Conservation (phyloP, 2,797 vertebrate genomes). For the Cuculus canorus region DNA sequence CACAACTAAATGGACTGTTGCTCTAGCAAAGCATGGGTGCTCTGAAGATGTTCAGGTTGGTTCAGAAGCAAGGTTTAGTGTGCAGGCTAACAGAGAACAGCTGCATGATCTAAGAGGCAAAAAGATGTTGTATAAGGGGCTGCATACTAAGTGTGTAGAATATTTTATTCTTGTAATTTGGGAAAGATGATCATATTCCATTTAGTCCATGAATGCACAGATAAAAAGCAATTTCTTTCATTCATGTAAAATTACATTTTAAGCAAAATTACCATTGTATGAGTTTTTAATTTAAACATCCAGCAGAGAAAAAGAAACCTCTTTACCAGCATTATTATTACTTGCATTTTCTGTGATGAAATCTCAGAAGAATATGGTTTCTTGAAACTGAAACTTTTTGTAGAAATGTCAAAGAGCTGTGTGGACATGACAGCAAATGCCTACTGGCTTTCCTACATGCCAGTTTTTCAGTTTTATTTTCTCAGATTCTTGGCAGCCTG, state of each 20-base stretch:
- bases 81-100: not conserved
- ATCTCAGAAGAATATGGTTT: not conserved
- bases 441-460: not conserved
- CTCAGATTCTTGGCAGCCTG: not conserved
- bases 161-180: not conserved
- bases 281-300: not conserved
- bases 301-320: not conserved
- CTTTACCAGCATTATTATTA: not conserved
- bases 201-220: not conserved
- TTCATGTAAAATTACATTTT: not conserved
- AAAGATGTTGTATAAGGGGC: not conserved
- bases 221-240: not conserved
- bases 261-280: not conserved
- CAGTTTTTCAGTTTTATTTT: not conserved
- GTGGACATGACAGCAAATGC: not conserved
- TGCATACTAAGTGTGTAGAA: not conserved
- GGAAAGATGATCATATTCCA: not conserved
- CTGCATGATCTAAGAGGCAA: rapidly evolving
- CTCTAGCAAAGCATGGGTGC: not conserved
- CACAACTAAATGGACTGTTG: not conserved
- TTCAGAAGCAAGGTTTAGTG: not conserved
- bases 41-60: not conserved
- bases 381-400: not conserved
- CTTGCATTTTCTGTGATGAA: not conserved
- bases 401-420: not conserved